Conservation (phyloP, 2,797 vertebrate species). For the Xenopus petersii region DNA sequence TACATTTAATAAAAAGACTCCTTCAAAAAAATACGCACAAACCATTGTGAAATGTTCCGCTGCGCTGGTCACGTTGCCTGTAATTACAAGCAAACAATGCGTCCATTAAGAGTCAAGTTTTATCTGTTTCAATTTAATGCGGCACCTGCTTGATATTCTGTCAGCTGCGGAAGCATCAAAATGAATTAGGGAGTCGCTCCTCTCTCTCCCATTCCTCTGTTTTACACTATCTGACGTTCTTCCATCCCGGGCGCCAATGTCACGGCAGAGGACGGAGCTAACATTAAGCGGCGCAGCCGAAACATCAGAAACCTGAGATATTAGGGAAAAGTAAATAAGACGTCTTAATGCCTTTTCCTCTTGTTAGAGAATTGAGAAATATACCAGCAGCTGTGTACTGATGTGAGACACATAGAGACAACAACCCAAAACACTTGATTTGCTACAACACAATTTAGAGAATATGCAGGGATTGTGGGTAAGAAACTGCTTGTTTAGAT, state of each 20-base stretch:
- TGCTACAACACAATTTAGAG: too few species aligned
- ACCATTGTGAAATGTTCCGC: too few species aligned
- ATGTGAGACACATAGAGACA: slow-evolving; percentile 6
- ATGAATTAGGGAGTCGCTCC: slow-evolving; percentile 2
- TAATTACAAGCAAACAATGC: slow-evolving; percentile 10
- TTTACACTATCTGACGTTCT: slow-evolving; percentile 12
- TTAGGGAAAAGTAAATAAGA: slow-evolving; percentile 43
- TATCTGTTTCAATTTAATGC: slow-evolving; percentile 13
- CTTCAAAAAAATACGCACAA: too few species aligned
- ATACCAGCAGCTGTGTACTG: slow-evolving; percentile 4
- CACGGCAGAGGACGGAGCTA: slow-evolving; percentile 30
- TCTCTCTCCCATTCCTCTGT: slow-evolving; percentile 3
- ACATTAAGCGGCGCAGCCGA: slow-evolving; percentile 35
- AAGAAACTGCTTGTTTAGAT: too few species aligned
- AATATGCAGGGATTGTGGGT: too few species aligned
- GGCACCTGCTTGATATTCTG: slow-evolving; percentile 14
- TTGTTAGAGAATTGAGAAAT: slow-evolving; percentile 16
- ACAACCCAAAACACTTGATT: neutral
- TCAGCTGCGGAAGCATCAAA: slow-evolving; percentile 21
- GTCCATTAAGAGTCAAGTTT: slow-evolving; percentile 4
- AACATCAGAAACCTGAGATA: slow-evolving; percentile 39
- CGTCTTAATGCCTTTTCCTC: slow-evolving; percentile 3
- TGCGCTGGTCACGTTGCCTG: neutral
- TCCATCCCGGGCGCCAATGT: slow-evolving; percentile 22
- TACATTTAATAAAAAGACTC: too few species aligned